Evolutionary conservation across 2,888 invertebrate species (phyloP), one percentile per base, ranked within the genome.

Genomic region (Pristionchus exspectatus): DNA sequence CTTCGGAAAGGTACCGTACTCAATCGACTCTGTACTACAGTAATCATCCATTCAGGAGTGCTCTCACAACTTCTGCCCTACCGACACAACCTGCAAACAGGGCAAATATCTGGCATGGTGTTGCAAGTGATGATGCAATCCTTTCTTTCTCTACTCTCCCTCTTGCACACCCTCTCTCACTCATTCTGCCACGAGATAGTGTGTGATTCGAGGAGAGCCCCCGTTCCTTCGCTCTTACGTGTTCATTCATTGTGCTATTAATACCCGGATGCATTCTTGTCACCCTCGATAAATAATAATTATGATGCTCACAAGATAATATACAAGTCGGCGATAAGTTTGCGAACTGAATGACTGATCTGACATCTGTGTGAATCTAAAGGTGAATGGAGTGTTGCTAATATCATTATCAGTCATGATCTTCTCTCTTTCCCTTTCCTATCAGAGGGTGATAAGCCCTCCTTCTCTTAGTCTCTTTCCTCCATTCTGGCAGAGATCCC

Each of bases 101-200:
- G 92, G 91, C 44, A 91, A 86, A 30, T 92, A 91, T 84, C 90
- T 92, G 16, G 91, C 92, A 14, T 87, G 90, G 27, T 92, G 92
- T 66, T 92, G 92, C 88, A 87, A 90, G 66, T 91, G 83, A 90
- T 38, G 30, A 85, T n/a, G 54, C 10, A 54, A 81, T 69, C 14
- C 30, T 33, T 14, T 30, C 30, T n/a, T 27, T 69, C 44, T 44
- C 44, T 44, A 21, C 74, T 74, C 74, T 77, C 74, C 21, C 24
- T 24, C 14, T 77, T 44, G 5, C 44, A 38, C 44, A 2, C 74
- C 44, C 74, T 77, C 74, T 77, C 74, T 77, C 44, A 24, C 10
- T 12, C 74, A 44, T 44, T 77, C 74, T 77, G 44, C 24, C 21
- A 18, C 74, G 24, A 77, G 74, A 77, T 16, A 44, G 33, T 44